Percentiles rank a stretch among this genome's conserved stretches.
These are phyloP conservation scores for Nothobranchius furzeri DNA, from an alignment of 2,113 vertebrate genomes.

Conservation along the genomic window DNA sequence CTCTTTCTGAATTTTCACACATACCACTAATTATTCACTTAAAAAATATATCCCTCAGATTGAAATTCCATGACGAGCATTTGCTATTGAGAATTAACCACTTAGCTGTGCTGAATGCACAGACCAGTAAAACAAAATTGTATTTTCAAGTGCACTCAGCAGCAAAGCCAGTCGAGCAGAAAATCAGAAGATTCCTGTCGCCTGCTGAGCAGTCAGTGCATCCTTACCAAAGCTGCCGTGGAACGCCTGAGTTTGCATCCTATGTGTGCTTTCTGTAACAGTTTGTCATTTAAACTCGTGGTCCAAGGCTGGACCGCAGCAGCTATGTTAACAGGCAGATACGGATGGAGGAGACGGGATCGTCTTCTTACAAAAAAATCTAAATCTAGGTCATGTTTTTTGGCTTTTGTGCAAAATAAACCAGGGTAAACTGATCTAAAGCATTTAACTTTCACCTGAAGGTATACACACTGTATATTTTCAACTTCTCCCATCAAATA, in stretches of 20 bases:
- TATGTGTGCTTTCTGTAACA: neutral
- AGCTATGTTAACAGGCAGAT: neutral
- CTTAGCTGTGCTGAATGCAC: too few relatives aligned
- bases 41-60: too few relatives aligned
- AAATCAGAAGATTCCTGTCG: neutral
- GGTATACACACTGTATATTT: neutral
- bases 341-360: too few relatives aligned
- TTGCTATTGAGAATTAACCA: too few relatives aligned
- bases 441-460: too few relatives aligned
- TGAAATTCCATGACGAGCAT: too few relatives aligned
- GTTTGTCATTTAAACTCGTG: neutral
- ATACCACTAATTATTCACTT: too few relatives aligned
- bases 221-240: neutral
- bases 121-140: neutral
- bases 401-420: neutral
- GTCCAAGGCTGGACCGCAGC: neutral
- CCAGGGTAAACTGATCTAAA: neutral
- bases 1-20: too few relatives aligned
- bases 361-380: too few relatives aligned
- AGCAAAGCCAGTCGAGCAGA: neutral
- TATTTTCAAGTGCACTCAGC: neutral
- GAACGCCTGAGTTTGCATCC: neutral
- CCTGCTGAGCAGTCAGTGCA: neutral
- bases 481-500: neutral
- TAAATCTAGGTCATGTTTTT: neutral